phyloP scores from a whole-genome alignment of 2,113 vertebrate genomes.

The Aramus guarauna region DNA sequence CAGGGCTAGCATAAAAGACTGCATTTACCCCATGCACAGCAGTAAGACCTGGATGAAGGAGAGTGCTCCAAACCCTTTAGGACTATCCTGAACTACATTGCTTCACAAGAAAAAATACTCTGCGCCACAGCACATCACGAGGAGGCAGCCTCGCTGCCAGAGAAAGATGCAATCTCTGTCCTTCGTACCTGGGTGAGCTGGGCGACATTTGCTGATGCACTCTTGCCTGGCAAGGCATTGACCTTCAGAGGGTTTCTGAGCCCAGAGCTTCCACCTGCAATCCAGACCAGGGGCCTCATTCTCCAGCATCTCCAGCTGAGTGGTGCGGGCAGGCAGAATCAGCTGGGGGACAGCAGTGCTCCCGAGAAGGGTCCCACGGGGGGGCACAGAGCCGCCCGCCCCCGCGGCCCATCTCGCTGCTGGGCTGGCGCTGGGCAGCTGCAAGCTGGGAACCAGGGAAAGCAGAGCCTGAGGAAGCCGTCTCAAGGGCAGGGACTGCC shows the following conservation, averaged over 20 bases:
- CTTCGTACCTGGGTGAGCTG: neutral
- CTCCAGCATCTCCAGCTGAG: neutral
- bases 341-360: neutral
- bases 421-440: neutral
- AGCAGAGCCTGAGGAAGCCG: too few species aligned
- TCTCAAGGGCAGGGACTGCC: neutral
- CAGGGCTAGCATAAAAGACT: too few species aligned
- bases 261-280: too few species aligned
- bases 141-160: neutral
- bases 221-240: neutral
- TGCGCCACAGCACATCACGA: neutral
- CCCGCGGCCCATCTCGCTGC: neutral
- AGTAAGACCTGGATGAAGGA: neutral
- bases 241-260: neutral
- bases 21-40: neutral
- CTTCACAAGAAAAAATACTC: neutral
- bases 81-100: too few species aligned
- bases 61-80: neutral
- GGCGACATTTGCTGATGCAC: neutral
- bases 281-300: too few species aligned
- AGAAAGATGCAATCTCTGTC: neutral
- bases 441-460: neutral
- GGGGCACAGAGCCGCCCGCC: neutral
- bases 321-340: rapidly evolving
- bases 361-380: rapidly evolving